These are phyloP conservation scores for Peromyscus polionotus DNA, from an alignment of 2,113 vertebrate genomes.

Conservation along the genomic window DNA sequence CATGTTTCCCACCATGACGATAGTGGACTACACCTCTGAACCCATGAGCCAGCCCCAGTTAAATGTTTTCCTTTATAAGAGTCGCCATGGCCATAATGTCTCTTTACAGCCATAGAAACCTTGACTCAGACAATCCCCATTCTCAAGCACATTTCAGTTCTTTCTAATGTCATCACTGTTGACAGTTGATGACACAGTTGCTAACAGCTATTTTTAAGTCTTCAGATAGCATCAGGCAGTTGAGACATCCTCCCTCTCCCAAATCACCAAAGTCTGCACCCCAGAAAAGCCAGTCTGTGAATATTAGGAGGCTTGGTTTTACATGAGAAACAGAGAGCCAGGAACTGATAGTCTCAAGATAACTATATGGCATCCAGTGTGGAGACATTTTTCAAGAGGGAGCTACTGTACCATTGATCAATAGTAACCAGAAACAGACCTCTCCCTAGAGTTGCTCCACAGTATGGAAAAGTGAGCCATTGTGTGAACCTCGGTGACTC, in stretches of 20 bases:
- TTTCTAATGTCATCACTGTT: background rate
- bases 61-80: background rate
- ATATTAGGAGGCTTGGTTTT: background rate
- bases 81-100: background rate
- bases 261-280: background rate
- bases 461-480: background rate
- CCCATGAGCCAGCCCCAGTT: background rate
- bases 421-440: background rate
- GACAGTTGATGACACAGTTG: conserved; percentile 20
- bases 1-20: background rate
- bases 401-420: background rate
- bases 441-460: conserved; percentile 13
- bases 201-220: conserved; percentile 57
- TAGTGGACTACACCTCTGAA: background rate
- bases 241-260: conserved; percentile 46
- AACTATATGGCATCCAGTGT: background rate
- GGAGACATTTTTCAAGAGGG: background rate
- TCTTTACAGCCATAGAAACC: background rate
- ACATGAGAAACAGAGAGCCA: background rate
- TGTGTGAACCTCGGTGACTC: background rate
- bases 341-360: background rate
- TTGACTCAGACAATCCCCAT: background rate
- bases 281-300: background rate
- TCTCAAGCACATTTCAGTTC: background rate
- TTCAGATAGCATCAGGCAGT: conserved; percentile 49